Base-by-base conservation (phyloP, 2,888 invertebrate species). In the Thelaira solivaga region DNA sequence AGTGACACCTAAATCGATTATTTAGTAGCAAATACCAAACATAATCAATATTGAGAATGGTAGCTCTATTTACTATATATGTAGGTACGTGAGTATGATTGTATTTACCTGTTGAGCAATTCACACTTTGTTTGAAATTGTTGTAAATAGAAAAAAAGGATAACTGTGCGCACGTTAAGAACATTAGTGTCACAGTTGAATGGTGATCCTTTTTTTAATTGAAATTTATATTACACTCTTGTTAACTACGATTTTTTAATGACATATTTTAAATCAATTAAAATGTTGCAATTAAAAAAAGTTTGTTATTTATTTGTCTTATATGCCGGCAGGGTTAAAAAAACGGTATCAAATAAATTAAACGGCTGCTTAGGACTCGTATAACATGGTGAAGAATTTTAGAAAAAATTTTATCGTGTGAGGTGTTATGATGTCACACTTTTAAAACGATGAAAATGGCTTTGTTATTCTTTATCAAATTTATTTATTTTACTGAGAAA, bases 61-160 rank as follows among this genome's bases (percentile, higher is more conserved):
- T 62, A 69, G n/a, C 16, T 31, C 57, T 18, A 7, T 59, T 18
- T 31, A n/a, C n/a, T n/a, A n/a, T n/a, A n/a, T n/a, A n/a, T n/a
- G n/a, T n/a, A n/a, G n/a, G n/a, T n/a, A n/a, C n/a, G n/a, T n/a
- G n/a, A n/a, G n/a, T n/a, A 18, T 11, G 24, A 34, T 49, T 16
- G 10, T 16, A 41, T 45, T 68, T 78, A 78, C 78, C 78, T 78
- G 74, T 36, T 26, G 47, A 69, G 53, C 64, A 69, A 31, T 78
- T 61, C 69, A 74, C 69, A 78, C 53, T 65, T 78, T 65, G 24
- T 45, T 51, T 72, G 55, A 67, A 73, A 62, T 57, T 49, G 13
- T 49, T 45, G 10, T 16, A 24, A 18, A 45, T 24, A 24, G 24
- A 4, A 13, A 7, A 41, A 45, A 64, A 26, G 62, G 36, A 73